Evolutionary conservation across 2,888 invertebrate genomes (phyloP).

Genomic region (Callosobruchus maculatus): DNA sequence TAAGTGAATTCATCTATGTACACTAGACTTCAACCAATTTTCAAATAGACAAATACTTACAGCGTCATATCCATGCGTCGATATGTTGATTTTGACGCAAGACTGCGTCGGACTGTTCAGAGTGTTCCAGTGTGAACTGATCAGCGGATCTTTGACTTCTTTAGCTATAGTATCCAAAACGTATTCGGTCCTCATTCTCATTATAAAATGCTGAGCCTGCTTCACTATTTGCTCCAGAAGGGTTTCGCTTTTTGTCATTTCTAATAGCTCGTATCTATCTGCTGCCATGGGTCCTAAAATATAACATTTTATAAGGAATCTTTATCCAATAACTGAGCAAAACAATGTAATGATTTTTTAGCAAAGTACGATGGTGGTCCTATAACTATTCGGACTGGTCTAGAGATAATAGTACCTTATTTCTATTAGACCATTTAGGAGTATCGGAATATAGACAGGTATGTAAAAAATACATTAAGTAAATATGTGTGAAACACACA

Average conservation of each 20-base stretch:
- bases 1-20: too few relatives aligned
- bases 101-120: slow-evolving; percentile 92
- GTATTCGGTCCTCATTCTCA: slow-evolving; percentile 86
- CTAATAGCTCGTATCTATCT: slow-evolving; percentile 79
- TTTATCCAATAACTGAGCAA: too few relatives aligned
- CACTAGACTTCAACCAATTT: too few relatives aligned
- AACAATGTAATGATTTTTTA: too few relatives aligned
- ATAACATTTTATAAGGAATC: slow-evolving; percentile 7
- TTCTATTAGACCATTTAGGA: too few relatives aligned
- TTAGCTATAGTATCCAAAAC: slow-evolving; percentile 90
- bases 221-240: slow-evolving; percentile 94
- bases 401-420: too few relatives aligned
- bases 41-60: slow-evolving; percentile 41
- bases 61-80: slow-evolving; percentile 81
- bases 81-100: slow-evolving; percentile 91
- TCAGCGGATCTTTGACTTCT: slow-evolving; percentile 91
- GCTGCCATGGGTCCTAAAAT: slow-evolving; percentile 76
- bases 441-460: too few relatives aligned
- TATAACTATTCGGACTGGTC: too few relatives aligned
- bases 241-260: slow-evolving; percentile 89
- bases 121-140: slow-evolving; percentile 94
- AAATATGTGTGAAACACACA: too few relatives aligned
- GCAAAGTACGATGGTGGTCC: too few relatives aligned
- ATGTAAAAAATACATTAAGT: too few relatives aligned
- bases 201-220: slow-evolving; percentile 93